Evolutionary conservation across 2,113 vertebrate species (phyloP).

Genomic region (Trematomus loennbergii): DNA sequence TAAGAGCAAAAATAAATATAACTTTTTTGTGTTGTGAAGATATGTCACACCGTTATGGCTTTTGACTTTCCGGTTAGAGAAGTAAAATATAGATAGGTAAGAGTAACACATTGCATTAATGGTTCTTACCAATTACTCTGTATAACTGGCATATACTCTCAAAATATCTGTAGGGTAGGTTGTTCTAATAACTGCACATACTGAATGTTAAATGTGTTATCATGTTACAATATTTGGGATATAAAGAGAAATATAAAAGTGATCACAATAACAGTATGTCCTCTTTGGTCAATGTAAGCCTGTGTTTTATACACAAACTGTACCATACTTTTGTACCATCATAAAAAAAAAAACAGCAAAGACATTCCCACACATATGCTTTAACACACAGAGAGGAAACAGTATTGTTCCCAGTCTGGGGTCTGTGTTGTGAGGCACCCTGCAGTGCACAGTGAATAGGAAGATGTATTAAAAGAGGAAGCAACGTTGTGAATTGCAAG

Average conservation of each 20-base stretch:
- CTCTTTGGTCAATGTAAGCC: neutral
- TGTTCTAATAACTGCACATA: neutral
- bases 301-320: neutral
- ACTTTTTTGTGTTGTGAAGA: too few relatives aligned
- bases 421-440: slow-evolving; percentile 21
- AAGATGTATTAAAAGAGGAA: slow-evolving; percentile 30
- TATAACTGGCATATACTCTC: neutral
- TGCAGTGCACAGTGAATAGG: slow-evolving; percentile 20
- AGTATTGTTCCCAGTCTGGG: slow-evolving; percentile 11
- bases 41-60: neutral
- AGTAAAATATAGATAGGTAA: neutral
- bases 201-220: neutral
- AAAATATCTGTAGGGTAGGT: neutral
- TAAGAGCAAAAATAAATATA: too few relatives aligned
- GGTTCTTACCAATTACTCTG: neutral
- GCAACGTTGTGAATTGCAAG: neutral
- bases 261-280: slow-evolving; percentile 14
- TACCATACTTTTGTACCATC: neutral
- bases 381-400: neutral
- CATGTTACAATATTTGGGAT: neutral
- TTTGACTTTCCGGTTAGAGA: neutral
- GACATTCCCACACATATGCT: slow-evolving; percentile 3
- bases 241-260: neutral
- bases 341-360: neutral
- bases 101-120: too few relatives aligned